Percentiles rank a stretch among this genome's conserved stretches.
phyloP scores from a whole-genome alignment of 2,888 invertebrate species.

The Cistogaster globosa region DNA sequence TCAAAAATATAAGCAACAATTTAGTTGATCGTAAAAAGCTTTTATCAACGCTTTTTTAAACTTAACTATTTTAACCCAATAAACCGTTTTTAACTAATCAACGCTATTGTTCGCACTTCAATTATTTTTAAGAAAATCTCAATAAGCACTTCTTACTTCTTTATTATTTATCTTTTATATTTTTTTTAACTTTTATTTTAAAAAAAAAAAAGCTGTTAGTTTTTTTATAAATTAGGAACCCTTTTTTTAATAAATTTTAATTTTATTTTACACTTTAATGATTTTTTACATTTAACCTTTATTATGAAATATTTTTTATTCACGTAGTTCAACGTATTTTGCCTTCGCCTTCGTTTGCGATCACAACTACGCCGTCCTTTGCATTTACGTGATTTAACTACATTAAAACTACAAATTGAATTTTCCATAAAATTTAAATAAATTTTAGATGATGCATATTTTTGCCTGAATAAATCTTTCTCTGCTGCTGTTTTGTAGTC shows the following conservation, averaged over 20 bases:
- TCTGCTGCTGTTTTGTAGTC: conserved; percentile 55
- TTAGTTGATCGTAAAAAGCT: too few species aligned
- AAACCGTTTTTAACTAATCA: too few species aligned
- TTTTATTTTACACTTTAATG: background rate
- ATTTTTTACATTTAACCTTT: background rate
- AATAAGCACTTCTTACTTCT: background rate
- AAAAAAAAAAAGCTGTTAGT: background rate
- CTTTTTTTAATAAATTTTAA: too few species aligned
- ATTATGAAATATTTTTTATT: conserved; percentile 12
- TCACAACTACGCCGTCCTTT: conserved; percentile 59
- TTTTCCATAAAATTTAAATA: conserved; percentile 46
- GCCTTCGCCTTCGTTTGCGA: conserved; percentile 52
- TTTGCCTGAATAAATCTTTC: conserved; percentile 26
- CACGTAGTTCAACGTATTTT: conserved; percentile 51
- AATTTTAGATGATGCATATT: conserved; percentile 13
- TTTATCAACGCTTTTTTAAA: too few species aligned
- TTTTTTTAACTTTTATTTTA: too few species aligned
- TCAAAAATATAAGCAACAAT: too few species aligned
- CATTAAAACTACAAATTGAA: conserved; percentile 41
- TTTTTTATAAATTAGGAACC: background rate
- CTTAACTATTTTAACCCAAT: too few species aligned
- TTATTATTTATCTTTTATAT: too few species aligned
- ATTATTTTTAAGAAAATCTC: too few species aligned
- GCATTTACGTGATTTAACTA: conserved; percentile 23
- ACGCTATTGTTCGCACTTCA: too few species aligned